Conservation (phyloP, 2,888 invertebrate genomes). For the Hirtodrosophila trivittata region DNA sequence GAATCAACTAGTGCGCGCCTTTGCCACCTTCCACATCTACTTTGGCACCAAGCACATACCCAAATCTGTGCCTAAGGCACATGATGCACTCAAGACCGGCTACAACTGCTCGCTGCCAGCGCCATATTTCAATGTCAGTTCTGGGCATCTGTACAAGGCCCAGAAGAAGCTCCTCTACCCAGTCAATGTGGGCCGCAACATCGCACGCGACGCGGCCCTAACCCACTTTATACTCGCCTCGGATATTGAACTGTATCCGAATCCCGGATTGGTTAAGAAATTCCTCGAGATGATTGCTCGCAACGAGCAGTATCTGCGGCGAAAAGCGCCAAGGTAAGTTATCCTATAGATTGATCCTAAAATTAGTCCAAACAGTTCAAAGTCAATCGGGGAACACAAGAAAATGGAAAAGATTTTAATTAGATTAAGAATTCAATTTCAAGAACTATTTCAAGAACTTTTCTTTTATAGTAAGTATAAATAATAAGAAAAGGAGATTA, state of each 20-base stretch:
- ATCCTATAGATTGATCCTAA: too few species aligned
- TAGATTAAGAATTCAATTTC: too few species aligned
- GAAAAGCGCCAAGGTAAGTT: slow-evolving; percentile 85
- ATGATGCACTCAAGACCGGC: slow-evolving; percentile 86
- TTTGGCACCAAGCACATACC: slow-evolving; percentile 95
- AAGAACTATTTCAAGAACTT: too few species aligned
- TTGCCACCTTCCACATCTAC: slow-evolving; percentile 94
- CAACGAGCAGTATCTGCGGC: slow-evolving; percentile 87
- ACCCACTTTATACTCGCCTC: slow-evolving; percentile 93
- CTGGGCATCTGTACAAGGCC: slow-evolving; percentile 89
- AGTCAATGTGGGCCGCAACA: slow-evolving; percentile 94
- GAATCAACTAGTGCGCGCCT: slow-evolving; percentile 88
- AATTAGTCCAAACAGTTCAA: too few species aligned
- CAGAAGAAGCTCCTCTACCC: slow-evolving; percentile 93
- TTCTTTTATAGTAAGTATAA: too few species aligned
- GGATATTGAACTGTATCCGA: slow-evolving; percentile 96
- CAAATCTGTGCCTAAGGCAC: slow-evolving; percentile 88
- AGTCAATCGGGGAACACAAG: too few species aligned
- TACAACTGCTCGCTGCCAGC: slow-evolving; percentile 90
- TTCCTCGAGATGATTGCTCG: slow-evolving; percentile 94
- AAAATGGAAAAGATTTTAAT: too few species aligned
- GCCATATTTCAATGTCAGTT: slow-evolving; percentile 88
- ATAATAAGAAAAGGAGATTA: too few species aligned
- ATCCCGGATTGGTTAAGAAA: slow-evolving; percentile 90
- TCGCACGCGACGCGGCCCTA: slow-evolving; percentile 92